A percentile compares a stretch with the other conserved stretches of the same genome.
phyloP scores from a whole-genome alignment of 2,888 invertebrate species.

The Megalurothrips usitatus region DNA sequence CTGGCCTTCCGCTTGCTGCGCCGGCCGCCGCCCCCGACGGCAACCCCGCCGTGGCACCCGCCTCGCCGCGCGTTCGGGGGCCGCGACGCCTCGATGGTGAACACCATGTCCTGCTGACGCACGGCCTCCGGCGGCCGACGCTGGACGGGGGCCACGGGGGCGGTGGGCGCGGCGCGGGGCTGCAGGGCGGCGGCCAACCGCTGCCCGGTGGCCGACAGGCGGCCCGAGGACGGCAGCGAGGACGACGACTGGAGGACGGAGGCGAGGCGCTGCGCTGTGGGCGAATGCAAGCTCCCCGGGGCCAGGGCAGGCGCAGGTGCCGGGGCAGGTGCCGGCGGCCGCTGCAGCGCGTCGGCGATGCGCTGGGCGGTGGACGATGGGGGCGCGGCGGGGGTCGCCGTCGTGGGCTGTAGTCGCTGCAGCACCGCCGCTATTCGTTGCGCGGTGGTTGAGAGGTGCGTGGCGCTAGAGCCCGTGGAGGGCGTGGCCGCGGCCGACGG shows the following conservation, averaged over 20 bases:
- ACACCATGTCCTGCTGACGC: background rate
- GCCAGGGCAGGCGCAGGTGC: background rate
- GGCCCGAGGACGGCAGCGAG: background rate
- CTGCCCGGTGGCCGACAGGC: background rate
- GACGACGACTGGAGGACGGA: background rate
- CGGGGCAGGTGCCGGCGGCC: background rate
- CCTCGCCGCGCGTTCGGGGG: background rate
- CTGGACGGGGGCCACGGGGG: background rate
- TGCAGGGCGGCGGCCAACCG: background rate
- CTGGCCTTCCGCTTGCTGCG: background rate
- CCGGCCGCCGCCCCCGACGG: background rate
- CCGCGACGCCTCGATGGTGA: conserved; percentile 15
- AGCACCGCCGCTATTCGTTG: background rate
- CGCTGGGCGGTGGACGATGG: background rate
- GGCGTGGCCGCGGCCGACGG: background rate
- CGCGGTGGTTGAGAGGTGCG: background rate
- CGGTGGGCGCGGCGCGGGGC: background rate
- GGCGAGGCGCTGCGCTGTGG: background rate
- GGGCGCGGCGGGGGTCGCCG: background rate
- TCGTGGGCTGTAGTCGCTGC: background rate
- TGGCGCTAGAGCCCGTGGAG: background rate
- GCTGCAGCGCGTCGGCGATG: background rate
- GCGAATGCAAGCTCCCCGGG: background rate
- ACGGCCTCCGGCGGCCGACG: background rate
- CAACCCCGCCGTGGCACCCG: too few relatives aligned